Base-by-base conservation (phyloP, 2,113 vertebrate species). In the Oreochromis niloticus region DNA sequence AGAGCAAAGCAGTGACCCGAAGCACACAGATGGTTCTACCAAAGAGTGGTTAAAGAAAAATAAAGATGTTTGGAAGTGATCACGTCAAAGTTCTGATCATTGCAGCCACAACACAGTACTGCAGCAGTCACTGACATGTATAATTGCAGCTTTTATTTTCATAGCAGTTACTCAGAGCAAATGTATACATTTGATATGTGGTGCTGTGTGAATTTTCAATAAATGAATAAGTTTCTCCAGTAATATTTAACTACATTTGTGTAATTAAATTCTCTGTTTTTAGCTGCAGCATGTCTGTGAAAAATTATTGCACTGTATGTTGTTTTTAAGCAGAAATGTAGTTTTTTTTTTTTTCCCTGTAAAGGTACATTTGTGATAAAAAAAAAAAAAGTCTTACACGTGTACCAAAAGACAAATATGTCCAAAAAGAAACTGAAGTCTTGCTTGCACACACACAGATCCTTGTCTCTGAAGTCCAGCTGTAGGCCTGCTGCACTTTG, bases 401-500 rank as follows among this genome's bases (percentile, higher is more conserved):
- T 43, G 3, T 46, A 41, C 63, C 13, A 43, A 22, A 66, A 32
- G 34, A 79, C 17, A 61, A 36, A 63, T 2, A 19, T 10, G n/a
- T 81, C 19, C 30, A 80, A 46, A 82, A 82, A 14, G 19, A 83
- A 43, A 84, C 39, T 22, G 43, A 66, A 82, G 11, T 66, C n/a
- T 39, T 30, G 17, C 36, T 24, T 22, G 22, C 48, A 14, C 63
- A 41, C n/a, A 83, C 7, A 32, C 3, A 52, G 80, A 88, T 80
- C 9, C 66, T 85, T 81, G 78, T 88, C 61, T 92, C 66, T 84
- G 79, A 86, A 81, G 83, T 85, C 81, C 85, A 83, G 89, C 93
- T 92, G 90, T 39, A 90, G 85, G 88, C 87, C 66, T 8, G 30
- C 56, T 89, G 90, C 85, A 90, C 93, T 93, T 91, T 92, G 88